Evolutionary conservation across 2,113 vertebrate species (phyloP).

Genomic region (Nycticorax nycticorax): DNA sequence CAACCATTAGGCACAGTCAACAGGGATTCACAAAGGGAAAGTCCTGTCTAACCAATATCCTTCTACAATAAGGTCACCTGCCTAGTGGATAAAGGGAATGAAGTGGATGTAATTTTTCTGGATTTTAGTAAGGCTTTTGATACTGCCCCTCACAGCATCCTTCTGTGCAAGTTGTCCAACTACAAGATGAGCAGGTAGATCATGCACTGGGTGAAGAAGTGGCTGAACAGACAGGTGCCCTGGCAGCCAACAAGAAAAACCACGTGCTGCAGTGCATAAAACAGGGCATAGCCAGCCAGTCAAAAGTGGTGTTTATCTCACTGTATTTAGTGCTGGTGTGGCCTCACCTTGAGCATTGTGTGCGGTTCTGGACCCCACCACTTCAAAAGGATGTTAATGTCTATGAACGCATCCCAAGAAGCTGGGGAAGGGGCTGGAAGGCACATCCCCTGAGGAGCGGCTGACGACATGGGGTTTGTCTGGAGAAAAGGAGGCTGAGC

Average conservation of each 20-base stretch:
- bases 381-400: neutral
- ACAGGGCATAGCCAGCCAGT: neutral
- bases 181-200: neutral
- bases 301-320: neutral
- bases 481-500: neutral
- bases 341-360: neutral
- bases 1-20: neutral
- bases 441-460: neutral
- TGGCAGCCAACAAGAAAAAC: neutral
- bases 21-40: neutral
- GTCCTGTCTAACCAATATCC: neutral
- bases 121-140: neutral
- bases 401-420: neutral
- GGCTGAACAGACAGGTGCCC: neutral
- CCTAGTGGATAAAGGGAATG: neutral
- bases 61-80: neutral
- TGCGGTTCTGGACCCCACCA: neutral
- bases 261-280: rapidly evolving
- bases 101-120: neutral
- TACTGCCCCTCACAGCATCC: neutral
- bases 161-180: neutral
- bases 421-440: too few relatives aligned
- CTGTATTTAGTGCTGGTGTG: rapidly evolving
- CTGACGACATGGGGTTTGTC: too few relatives aligned
- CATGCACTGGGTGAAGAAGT: neutral